Base-by-base conservation (phyloP, 64 coral and sea anemone species). In the Trachythela sp. region DNA sequence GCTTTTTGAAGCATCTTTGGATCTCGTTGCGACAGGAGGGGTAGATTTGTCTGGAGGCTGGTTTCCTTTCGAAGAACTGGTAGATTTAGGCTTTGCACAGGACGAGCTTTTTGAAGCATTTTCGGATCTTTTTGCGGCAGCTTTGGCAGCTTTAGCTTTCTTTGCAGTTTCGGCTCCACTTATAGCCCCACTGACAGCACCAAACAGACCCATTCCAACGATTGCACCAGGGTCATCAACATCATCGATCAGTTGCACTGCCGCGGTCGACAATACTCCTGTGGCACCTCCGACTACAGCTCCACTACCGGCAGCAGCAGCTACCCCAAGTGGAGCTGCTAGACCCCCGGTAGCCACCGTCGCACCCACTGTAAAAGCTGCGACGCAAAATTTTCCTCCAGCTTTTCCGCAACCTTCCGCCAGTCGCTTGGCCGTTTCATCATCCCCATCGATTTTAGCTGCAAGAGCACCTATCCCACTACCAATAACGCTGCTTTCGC, bases 401-500 rank as follows among this genome's bases (percentile, higher is more conserved):
- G 39, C 87, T 64, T 76, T 76, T 0, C 32, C 31, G 8, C 6
- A 41, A 36, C 30, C 13, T 52, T 20, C 40, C 15, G 27, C 42
- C 31, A 37, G 9, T 9, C 71, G 45, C 26, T 48, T 27, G 33
- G 87, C 87, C 43, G 0, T 2, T 27, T 76, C 0, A 6, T 43
- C 14, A 76, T 88, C 41, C 9, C 87, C 87, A 41, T 2, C 39
- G 68, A 40, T 18, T 29, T 2, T 75, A 11, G 54, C 87, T 40
- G 11, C 39, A 8, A 48, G 6, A 8, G 60, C 4, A 0, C 5
- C 33, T 10, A 88, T 0, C 13, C 60, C 64, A 13, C 56, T 64
- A 42, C 87, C 87, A 72, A 88, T 88, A 8, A 88, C 38, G 68
- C 87, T 88, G 40, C 40, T 76, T 48, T 88, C 87, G 39, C 32